Percentiles rank a stretch among this genome's conserved stretches.
phyloP scores from a whole-genome alignment of 2,888 invertebrate species.

The Polydrusus cervinus region DNA sequence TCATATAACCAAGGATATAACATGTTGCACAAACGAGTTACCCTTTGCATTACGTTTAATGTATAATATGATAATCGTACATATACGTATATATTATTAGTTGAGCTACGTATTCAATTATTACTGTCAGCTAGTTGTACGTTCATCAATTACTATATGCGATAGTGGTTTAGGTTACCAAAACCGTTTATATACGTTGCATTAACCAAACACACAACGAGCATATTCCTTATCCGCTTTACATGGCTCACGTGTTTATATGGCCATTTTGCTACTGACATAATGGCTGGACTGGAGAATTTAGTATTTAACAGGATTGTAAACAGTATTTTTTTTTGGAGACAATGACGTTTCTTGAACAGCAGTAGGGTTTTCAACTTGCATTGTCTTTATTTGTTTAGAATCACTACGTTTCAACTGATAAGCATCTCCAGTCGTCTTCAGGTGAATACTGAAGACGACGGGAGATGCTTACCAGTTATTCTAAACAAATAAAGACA shows the following conservation, averaged over 20 bases:
- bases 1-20: not conserved
- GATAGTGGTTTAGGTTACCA: constrained; percentile 14
- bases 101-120: constrained; percentile 17
- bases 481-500: no score
- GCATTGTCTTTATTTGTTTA: no score
- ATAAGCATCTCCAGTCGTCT: no score
- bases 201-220: constrained; percentile 6
- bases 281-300: not conserved
- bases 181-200: constrained; percentile 19
- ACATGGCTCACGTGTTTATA: constrained; percentile 2
- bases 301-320: no score
- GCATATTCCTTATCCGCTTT: constrained; percentile 1
- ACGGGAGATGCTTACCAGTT: no score
- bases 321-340: no score
- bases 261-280: not conserved
- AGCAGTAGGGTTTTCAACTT: no score
- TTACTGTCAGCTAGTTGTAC: constrained; percentile 27
- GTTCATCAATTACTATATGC: constrained; percentile 27
- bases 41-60: not conserved
- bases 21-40: constrained; percentile 7
- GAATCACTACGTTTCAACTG: no score
- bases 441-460: no score
- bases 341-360: no score
- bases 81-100: constrained; percentile 18
- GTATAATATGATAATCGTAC: constrained; percentile 29